Evolutionary conservation across 2,113 vertebrate species (phyloP).

Genomic region (Sphaerodactylus townsendi): DNA sequence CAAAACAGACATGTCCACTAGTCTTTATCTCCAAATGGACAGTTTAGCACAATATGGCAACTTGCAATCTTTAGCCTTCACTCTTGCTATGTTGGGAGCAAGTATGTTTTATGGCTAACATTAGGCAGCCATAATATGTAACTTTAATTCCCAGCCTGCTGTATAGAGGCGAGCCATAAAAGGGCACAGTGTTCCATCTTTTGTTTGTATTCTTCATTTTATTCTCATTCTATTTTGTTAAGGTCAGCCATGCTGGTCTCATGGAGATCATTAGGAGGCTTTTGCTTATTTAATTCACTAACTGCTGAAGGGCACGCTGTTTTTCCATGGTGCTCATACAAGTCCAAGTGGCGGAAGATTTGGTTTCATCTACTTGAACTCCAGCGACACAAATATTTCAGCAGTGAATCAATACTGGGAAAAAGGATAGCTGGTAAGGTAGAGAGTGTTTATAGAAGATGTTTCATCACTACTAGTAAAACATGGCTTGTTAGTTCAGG

Average conservation of each 20-base stretch:
- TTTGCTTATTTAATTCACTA: conserved; percentile 73
- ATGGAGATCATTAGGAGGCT: conserved; percentile 66
- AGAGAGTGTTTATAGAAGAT: conserved; percentile 81
- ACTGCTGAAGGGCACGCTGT: conserved; percentile 61
- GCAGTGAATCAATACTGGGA: conserved; percentile 76
- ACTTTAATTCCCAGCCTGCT: conserved; percentile 46
- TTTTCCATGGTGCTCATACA: conserved; percentile 73
- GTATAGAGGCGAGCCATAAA: conserved; percentile 60
- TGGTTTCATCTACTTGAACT: conserved; percentile 79
- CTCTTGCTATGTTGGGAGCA: not conserved
- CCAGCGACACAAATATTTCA: conserved; percentile 78
- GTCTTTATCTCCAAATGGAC: too few species aligned
- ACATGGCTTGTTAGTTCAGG: conserved; percentile 79
- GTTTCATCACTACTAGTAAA: conserved; percentile 81
- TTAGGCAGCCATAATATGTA: conserved; percentile 54
- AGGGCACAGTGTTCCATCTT: conserved; percentile 50
- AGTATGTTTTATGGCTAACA: not conserved
- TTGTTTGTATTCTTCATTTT: conserved; percentile 71
- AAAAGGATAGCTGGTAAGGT: conserved; percentile 66
- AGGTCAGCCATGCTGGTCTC: conserved; percentile 62
- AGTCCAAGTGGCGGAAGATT: conserved; percentile 59
- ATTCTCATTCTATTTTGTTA: conserved; percentile 65
- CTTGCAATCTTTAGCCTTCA: not conserved
- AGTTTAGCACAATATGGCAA: not conserved
- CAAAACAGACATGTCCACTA: not conserved